Conservation (phyloP, 2,888 invertebrate genomes). For the Strigamia crassipes region DNA sequence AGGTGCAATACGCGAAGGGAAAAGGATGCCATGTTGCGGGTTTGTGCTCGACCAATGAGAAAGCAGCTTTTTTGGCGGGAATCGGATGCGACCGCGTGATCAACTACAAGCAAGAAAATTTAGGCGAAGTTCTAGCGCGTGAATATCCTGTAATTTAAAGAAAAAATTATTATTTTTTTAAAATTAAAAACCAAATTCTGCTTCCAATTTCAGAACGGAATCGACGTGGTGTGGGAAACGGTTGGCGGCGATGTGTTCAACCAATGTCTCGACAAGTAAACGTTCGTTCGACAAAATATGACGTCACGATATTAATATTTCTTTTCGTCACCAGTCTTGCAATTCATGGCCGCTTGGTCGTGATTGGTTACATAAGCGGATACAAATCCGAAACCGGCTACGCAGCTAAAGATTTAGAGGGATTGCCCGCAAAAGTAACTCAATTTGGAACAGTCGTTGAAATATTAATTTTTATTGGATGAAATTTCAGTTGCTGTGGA, state of each 20-base stretch:
- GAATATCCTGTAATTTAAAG: constrained; percentile 56
- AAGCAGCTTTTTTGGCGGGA: constrained; percentile 56
- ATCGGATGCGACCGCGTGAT: constrained; percentile 56
- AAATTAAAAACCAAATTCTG: too few relatives aligned
- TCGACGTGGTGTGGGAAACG: constrained; percentile 58
- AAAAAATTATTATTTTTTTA: background rate
- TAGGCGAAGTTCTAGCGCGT: constrained; percentile 55
- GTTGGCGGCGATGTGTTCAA: constrained; percentile 57
- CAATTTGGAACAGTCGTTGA: too few relatives aligned
- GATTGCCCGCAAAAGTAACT: background rate
- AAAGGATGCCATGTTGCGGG: constrained; percentile 58
- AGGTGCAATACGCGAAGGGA: constrained; percentile 53
- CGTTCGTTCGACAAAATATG: background rate
- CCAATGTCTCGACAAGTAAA: background rate
- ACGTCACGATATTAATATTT: too few relatives aligned
- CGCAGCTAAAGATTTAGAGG: background rate
- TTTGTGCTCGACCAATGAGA: constrained; percentile 57
- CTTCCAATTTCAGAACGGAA: constrained; percentile 54
- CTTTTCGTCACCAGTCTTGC: too few relatives aligned
- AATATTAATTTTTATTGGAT: too few relatives aligned
- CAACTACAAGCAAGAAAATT: constrained; percentile 57
- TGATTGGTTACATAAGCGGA: background rate
- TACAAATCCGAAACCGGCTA: background rate
- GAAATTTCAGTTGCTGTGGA: background rate
- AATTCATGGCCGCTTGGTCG: too few relatives aligned